Evolutionary conservation across 1,140 invertebrate species (phyloP).

Genomic region (Spodoptera litura): DNA sequence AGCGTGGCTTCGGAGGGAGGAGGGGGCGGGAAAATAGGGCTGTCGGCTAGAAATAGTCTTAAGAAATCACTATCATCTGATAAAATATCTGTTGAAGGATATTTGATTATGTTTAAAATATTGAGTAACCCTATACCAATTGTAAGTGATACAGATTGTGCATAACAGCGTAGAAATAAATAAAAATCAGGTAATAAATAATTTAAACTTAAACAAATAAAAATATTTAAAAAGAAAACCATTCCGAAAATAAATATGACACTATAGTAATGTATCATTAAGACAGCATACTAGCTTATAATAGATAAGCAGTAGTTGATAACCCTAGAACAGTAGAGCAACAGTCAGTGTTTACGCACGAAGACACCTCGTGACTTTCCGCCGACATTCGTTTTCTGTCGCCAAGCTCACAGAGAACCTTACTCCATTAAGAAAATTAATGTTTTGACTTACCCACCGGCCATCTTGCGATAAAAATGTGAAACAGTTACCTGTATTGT

Average conservation of each 20-base stretch:
- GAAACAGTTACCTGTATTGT: constrained; percentile 16
- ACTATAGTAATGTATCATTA: too few species aligned
- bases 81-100: too few species aligned
- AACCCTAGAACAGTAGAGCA: constrained; percentile 52
- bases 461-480: constrained; percentile 51
- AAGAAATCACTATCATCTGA: neutral
- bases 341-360: constrained; percentile 74
- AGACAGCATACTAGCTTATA: too few species aligned
- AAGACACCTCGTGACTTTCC: constrained; percentile 64
- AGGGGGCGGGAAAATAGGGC: constrained; percentile 1
- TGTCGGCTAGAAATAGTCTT: constrained; percentile 6
- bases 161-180: too few species aligned
- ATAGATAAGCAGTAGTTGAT: neutral
- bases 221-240: too few species aligned
- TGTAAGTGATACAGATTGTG: too few species aligned
- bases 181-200: too few species aligned
- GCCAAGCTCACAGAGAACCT: constrained; percentile 74
- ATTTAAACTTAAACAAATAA: too few species aligned
- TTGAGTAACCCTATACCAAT: too few species aligned
- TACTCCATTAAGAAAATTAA: constrained; percentile 86
- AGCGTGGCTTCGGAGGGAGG: constrained; percentile 47
- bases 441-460: constrained; percentile 77
- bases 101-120: too few species aligned
- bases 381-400: constrained; percentile 69
- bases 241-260: too few species aligned